Evolutionary conservation across 2,113 vertebrate genomes (phyloP).

Genomic region (Syngnathoides biaculeatus): DNA sequence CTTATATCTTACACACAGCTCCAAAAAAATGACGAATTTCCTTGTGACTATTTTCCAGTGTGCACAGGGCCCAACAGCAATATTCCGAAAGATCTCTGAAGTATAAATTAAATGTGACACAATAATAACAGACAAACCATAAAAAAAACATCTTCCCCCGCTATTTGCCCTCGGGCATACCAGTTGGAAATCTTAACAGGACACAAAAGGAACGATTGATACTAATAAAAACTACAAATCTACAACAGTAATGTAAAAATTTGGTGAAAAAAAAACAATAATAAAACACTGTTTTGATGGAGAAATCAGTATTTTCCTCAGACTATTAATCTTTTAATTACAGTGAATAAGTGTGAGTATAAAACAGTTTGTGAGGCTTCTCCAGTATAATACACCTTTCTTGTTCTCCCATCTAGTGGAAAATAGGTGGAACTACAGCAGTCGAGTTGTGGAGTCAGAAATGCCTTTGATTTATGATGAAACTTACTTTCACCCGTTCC

Average conservation of each 20-base stretch:
- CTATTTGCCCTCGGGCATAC: not conserved
- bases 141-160: not conserved
- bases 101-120: not conserved
- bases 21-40: not conserved
- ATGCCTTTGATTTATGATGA: not conserved
- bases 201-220: too few species aligned
- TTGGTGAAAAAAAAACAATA: not conserved
- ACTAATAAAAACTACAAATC: too few species aligned
- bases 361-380: not conserved
- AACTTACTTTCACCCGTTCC: too few species aligned
- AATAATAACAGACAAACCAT: not conserved
- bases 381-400: not conserved
- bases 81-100: not conserved
- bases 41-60: not conserved
- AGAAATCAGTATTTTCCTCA: not conserved
- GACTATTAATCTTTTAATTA: not conserved
- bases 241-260: too few species aligned
- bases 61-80: not conserved
- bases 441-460: not conserved
- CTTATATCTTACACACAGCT: not conserved
- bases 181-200: too few species aligned
- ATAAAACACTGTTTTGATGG: not conserved
- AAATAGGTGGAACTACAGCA: not conserved
- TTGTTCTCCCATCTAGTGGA: conserved; percentile 43
- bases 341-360: not conserved